Evolutionary conservation across 2,113 vertebrate genomes (phyloP).

Genomic region (Equus przewalskii): DNA sequence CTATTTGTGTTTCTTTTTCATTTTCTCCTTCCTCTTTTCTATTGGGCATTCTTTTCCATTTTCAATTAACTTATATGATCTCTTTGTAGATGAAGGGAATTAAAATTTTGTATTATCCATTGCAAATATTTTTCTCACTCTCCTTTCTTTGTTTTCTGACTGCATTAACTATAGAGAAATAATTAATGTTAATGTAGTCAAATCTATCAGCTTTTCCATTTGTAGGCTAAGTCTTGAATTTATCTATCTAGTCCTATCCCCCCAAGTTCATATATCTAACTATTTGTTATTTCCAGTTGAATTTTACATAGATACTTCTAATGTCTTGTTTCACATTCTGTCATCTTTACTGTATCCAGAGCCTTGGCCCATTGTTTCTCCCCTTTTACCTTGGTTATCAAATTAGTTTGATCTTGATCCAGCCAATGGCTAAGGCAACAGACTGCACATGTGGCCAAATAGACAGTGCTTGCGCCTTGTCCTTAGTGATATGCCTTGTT

Average conservation of each 20-base stretch:
- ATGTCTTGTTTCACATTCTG: neutral
- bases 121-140: neutral
- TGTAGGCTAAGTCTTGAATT: neutral
- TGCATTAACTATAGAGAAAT: neutral
- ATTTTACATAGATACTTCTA: neutral
- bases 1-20: neutral
- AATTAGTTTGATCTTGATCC: neutral
- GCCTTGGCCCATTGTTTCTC: neutral
- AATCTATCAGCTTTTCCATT: neutral
- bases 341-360: neutral
- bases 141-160: neutral
- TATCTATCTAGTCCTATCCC: neutral
- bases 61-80: neutral
- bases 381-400: neutral
- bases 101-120: neutral
- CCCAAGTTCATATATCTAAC: neutral
- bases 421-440: neutral
- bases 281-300: neutral
- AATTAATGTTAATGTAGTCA: neutral
- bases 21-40: neutral
- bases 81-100: neutral
- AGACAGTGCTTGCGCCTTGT: fast-evolving
- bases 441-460: neutral
- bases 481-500: neutral
- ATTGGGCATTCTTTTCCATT: neutral